phyloP scores from a whole-genome alignment of 2,113 vertebrate genomes.

The Gallinago media region DNA sequence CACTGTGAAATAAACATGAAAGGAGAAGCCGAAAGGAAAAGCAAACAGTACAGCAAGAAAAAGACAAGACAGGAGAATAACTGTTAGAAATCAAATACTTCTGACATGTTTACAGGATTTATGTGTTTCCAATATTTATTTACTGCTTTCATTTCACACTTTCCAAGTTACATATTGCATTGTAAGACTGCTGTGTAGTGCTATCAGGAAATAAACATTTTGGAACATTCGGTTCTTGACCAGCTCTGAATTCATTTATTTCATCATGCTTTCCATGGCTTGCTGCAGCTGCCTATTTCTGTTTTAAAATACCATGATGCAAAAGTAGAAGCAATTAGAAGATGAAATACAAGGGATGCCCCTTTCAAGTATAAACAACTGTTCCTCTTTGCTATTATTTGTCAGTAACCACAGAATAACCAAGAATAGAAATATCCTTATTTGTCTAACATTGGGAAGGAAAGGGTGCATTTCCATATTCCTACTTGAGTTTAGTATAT shows the following conservation, averaged over 20 bases:
- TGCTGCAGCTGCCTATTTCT: neutral
- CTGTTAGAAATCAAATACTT: neutral
- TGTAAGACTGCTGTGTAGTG: constrained; percentile 5
- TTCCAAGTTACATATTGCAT: constrained; percentile 35
- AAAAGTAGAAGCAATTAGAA: constrained; percentile 5
- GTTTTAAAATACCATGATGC: neutral
- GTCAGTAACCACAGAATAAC: neutral
- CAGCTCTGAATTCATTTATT: constrained; percentile 5
- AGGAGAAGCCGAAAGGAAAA: neutral
- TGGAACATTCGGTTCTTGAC: constrained; percentile 13
- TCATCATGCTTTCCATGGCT: neutral
- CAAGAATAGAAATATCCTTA: neutral
- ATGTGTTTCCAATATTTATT: neutral
- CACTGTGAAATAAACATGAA: neutral
- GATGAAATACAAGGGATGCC: neutral
- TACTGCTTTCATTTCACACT: constrained; percentile 46
- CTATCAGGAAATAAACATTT: constrained; percentile 25
- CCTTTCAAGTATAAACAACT: neutral
- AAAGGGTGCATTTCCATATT: neutral
- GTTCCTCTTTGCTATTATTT: neutral
- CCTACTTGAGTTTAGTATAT: neutral
- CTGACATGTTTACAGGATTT: neutral
- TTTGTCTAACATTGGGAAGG: neutral
- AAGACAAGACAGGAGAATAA: neutral
- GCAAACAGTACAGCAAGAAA: neutral